Base-by-base conservation (phyloP, 2,888 invertebrate genomes). In the Drosophila kambysellisi region DNA sequence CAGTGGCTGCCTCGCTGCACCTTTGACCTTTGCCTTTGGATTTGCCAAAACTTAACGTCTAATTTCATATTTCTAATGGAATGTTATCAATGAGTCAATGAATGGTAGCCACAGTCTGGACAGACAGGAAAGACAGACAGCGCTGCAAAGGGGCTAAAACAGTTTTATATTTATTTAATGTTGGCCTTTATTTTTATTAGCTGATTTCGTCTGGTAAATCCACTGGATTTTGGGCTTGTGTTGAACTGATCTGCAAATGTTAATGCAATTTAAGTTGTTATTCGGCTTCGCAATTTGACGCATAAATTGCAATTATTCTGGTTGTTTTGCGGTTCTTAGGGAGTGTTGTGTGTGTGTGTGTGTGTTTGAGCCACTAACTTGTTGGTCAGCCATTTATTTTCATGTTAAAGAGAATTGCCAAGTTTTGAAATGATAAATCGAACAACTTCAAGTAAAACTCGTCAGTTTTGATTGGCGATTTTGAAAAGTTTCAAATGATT, bases 1-100 rank as follows among this genome's bases (percentile, higher is more conserved):
- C 81, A 81, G 81, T 81, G 81, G 81, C 81, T 74, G 78, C 41
- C 51, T 81, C 69, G 56, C 56, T 48, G 51, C 83, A 83, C 83
- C 83, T 84, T 81, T 84, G 86, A 83, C 86, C 83, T 84, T 86
- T 84, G 75, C 70, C 82, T 73, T 46, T 74, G 68, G 70, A 71
- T 76, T 32, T 60, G 57, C 52, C 65, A 70, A 74, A 71, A 78
- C 63, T 72, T 75, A 65, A 65, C 59, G 54, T 72, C 78, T 72
- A 78, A 78, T 78, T 78, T 78, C 78, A 78, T 78, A 78, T 75
- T 78, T 78, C 48, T 65, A 75, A 78, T 78, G 71, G 62, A 78
- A 71, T 75, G 67, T 78, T 59, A 78, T 78, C 75, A 78, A 65
- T 68, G 78, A 68, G 54, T 20, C 56, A 39, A 56, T 39, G 56